Evolutionary conservation across 2,888 invertebrate genomes (phyloP), one percentile per base, ranked within the genome.

Genomic region (Zele albiditarsus): DNA sequence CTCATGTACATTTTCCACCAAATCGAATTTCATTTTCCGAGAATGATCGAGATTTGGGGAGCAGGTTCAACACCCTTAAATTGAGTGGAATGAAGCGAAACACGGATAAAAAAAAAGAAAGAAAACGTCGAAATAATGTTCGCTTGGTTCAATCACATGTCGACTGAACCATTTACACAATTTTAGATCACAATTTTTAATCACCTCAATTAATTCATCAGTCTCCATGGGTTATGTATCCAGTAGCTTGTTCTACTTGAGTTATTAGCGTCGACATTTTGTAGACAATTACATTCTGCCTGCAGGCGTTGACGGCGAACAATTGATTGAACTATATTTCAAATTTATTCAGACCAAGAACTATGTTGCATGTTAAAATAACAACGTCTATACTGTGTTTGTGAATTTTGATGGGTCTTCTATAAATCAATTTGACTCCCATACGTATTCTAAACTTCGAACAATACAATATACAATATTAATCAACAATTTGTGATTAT

Each of bases 1-100:
- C 62, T 8, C 71, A 42, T 62, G 62, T 71, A 62, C 71, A 25
- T 71, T 62, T 71, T 62, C 62, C 71, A 31, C 31, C 16, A 62
- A 71, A 71, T 71, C 46, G 42, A 42, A 75, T 75, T 66, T 46
- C 31, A 70, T 70, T 74, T 70, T 33, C 28, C 63, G 3, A 27
- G 31, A 60, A 20, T 68, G 53, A 74, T 74, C 69, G 53, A 63
- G 63, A 73, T 67, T 74, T 63, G 46, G 53, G 62, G 25, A 10
- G n/a, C 25, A 20, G 3, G 14, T 46, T 58, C 57, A 27, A 58
- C 25, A 58, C 57, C 25, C 57, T 58, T 12, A 58, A 27, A 58
- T 58, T 23, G 57, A 58, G 25, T 58, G 57, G 8, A 58, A 27
- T 4, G 25, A n/a, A 58, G 3, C 2, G 57, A 23, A 1, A 23